Base-by-base conservation (phyloP, 2,797 vertebrate genomes). In the Anabas testudineus region DNA sequence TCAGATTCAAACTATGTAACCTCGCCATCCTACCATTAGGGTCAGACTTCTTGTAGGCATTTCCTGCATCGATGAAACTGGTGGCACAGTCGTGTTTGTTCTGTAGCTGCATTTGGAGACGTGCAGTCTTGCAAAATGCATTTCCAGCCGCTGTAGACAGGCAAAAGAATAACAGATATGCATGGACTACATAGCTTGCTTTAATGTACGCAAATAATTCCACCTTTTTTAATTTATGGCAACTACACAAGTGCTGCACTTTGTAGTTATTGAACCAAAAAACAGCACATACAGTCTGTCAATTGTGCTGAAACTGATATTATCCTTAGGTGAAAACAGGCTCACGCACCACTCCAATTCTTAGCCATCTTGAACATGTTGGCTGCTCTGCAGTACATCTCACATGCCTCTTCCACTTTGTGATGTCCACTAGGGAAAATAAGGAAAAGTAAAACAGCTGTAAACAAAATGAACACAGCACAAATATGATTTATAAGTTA, bases 291-390 rank as follows among this genome's bases (percentile, higher is more conserved):
- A 39, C 65, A 57, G 30, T 16, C 16, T 74, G 28, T 66, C 39
- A 24, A 46, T 21, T 37, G 60, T 36, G 49, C 24, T 18, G 39
- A 68, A 69, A 78, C 7, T 56, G 18, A 64, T 46, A 21, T 22
- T 10, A 36, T 74, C 24, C 53, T 48, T n/a, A n/a, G 21, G 0
- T 69, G 37, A 15, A 65, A 79, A 66, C 12, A 94, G 58, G 18
- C 22, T 32, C 28, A 68, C 94, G 64, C 92, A 99, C 98, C 98
- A 2, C 87, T 99, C 98, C 98, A 99, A 83, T 99, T 99, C 92
- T 99, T 99, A 82, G 95, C 96, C 88, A 99, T 99, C 95, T 99
- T 99, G 94, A 99, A 99, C 98, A 99, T 99, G 93, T 99, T 99
- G 82, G 98, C 98, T 46, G 98, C 97, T 93, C 98, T 95, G 83